Conservation (phyloP, 2,113 vertebrate genomes). For the Carettochelys insculpta region DNA sequence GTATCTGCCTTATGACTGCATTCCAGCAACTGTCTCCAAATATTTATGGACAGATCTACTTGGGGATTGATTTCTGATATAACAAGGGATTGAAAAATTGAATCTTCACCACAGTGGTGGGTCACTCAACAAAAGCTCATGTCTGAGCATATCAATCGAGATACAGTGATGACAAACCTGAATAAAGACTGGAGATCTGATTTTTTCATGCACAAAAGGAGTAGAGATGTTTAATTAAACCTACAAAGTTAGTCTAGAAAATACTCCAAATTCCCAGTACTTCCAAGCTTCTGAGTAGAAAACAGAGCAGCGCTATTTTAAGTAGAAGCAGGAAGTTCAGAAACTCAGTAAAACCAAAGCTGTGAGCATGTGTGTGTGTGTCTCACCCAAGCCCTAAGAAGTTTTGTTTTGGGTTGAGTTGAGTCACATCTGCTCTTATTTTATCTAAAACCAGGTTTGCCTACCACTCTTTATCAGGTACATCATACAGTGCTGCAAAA, state of each 20-base stretch:
- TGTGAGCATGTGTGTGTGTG: background rate
- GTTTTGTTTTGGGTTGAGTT: background rate
- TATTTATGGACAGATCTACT: slow-evolving; percentile 42
- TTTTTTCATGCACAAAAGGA: background rate
- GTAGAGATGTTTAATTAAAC: background rate
- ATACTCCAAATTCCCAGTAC: background rate
- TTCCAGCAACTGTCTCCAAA: slow-evolving; percentile 66
- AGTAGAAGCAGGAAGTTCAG: background rate
- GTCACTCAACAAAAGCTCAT: background rate
- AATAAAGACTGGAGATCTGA: background rate
- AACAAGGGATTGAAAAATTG: background rate
- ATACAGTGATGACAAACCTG: background rate
- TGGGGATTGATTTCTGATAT: background rate
- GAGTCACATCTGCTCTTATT: slow-evolving; percentile 16
- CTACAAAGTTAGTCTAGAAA: background rate
- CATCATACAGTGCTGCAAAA: background rate
- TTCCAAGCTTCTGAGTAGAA: slow-evolving; percentile 43
- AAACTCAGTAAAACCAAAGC: slow-evolving; percentile 8
- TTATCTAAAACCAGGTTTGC: background rate
- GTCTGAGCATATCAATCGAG: background rate
- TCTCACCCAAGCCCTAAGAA: slow-evolving; percentile 21
- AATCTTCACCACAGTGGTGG: background rate
- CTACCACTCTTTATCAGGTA: background rate
- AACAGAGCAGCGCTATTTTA: background rate
- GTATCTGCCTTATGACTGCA: slow-evolving; percentile 30